A percentile compares a stretch with the other conserved stretches of the same genome.
These are phyloP conservation scores for Nycticryphes semicollaris DNA, from an alignment of 2,113 vertebrate genomes.

Conservation along the genomic window DNA sequence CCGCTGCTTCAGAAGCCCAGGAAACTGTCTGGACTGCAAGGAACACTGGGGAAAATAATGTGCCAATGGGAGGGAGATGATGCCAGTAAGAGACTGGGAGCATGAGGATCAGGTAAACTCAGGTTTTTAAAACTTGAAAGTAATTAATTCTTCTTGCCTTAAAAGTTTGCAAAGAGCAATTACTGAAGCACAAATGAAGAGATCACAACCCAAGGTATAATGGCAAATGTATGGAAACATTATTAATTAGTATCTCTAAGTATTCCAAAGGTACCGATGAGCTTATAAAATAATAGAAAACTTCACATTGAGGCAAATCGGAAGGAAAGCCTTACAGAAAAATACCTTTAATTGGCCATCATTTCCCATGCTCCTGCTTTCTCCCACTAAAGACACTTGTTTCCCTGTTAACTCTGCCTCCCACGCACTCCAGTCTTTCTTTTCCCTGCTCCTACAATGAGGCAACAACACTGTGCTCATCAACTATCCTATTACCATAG, in stretches of 20 bases:
- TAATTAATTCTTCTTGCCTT: not conserved
- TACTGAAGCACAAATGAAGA: not conserved
- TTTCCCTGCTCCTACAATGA: not conserved
- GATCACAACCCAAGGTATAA: not conserved
- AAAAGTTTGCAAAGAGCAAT: not conserved
- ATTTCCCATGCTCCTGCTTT: not conserved
- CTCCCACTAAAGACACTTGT: not conserved
- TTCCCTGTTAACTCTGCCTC: not conserved
- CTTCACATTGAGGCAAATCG: not conserved
- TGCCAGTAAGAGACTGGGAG: not conserved
- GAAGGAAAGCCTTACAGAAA: not conserved
- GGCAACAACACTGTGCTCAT: constrained; percentile 1
- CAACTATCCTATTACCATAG: constrained; percentile 51
- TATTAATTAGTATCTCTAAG: not conserved
- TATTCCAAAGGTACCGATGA: not conserved
- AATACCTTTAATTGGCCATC: constrained; percentile 26
- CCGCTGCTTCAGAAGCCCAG: not conserved
- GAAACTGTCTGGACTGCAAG: not conserved
- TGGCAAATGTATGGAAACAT: not conserved
- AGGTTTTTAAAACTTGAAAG: not conserved
- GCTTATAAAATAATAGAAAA: not conserved
- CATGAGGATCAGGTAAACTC: not conserved
- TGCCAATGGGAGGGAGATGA: rapidly evolving
- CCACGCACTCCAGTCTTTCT: not conserved
- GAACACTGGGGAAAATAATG: rapidly evolving